A percentile compares a stretch with the other conserved stretches of the same genome.
phyloP scores from a whole-genome alignment of 2,888 invertebrate genomes.

The Chalcis sispes region DNA sequence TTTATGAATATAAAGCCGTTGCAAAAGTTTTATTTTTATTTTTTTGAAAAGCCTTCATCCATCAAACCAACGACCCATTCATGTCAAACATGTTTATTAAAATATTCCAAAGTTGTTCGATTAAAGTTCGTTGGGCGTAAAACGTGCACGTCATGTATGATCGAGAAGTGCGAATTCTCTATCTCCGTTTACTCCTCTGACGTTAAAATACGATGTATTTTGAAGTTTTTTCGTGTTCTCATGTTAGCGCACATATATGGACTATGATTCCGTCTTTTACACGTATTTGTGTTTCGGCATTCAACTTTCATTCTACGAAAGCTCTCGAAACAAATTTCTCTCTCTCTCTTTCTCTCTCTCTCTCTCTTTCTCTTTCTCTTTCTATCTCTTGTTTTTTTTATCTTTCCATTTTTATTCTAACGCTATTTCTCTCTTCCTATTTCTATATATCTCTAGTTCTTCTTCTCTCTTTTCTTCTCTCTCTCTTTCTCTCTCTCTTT shows the following conservation, averaged over 20 bases:
- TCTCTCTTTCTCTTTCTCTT: too few relatives aligned
- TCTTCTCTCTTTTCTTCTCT: too few relatives aligned
- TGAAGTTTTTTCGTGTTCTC: neutral
- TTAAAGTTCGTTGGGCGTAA: constrained; percentile 49
- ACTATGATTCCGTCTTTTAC: too few relatives aligned
- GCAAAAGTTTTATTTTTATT: constrained; percentile 24
- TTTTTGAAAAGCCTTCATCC: constrained; percentile 58
- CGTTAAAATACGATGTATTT: constrained; percentile 18
- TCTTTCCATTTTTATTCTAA: too few relatives aligned
- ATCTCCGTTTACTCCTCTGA: neutral
- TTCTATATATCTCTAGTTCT: neutral
- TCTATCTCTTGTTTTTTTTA: neutral
- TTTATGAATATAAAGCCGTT: neutral
- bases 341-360: neutral
- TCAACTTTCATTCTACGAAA: neutral
- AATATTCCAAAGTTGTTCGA: constrained; percentile 60
- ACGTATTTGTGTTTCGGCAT: neutral
- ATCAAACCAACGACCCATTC: constrained; percentile 59
- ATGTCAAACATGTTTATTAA: constrained; percentile 61
- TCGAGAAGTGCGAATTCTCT: constrained; percentile 23
- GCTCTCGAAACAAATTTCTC: neutral
- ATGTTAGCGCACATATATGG: too few relatives aligned
- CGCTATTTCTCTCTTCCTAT: too few relatives aligned
- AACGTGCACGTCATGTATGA: constrained; percentile 38
- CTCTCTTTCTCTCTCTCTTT: too few relatives aligned